phyloP scores from a whole-genome alignment of 2,113 vertebrate genomes.

The Drymodes brunneopygia region DNA sequence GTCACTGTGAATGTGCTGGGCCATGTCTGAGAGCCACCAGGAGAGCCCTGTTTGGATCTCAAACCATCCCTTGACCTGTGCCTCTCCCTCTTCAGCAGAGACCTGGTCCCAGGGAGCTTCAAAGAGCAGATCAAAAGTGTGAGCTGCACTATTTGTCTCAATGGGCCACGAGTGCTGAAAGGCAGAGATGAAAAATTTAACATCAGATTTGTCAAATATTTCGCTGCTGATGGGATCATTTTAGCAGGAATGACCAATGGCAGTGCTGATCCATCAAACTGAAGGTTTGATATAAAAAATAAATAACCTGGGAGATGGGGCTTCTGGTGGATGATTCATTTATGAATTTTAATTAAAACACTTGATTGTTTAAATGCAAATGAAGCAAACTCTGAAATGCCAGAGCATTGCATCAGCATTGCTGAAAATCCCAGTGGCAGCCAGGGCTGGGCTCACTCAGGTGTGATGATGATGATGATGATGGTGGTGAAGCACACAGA shows the following conservation, averaged over 20 bases:
- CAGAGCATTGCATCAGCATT: neutral
- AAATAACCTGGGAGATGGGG: constrained; percentile 26
- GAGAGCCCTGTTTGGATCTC: neutral
- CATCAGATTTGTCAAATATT: constrained; percentile 60
- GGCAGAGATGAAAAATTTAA: constrained; percentile 53
- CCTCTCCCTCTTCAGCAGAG: neutral
- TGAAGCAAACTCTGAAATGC: constrained; percentile 2
- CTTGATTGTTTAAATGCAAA: constrained; percentile 54
- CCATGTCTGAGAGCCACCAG: neutral
- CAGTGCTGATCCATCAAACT: constrained; percentile 52
- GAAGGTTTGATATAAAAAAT: constrained; percentile 61
- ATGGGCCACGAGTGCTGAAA: constrained; percentile 36
- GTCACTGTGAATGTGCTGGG: neutral
- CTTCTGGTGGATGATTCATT: constrained; percentile 10
- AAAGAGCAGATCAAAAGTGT: constrained; percentile 17
- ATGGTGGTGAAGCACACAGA: neutral
- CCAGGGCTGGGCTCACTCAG: neutral
- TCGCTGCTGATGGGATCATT: constrained; percentile 57
- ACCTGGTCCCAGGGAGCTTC: neutral
- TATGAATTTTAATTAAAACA: constrained; percentile 56
- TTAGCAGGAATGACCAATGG: constrained; percentile 60
- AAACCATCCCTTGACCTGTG: neutral
- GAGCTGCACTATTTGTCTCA: constrained; percentile 24
- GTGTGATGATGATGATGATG: neutral
- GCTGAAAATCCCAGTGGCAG: neutral